Evolutionary conservation across 2,113 vertebrate genomes (phyloP).

Genomic region (Ictidomys tridecemlineatus): DNA sequence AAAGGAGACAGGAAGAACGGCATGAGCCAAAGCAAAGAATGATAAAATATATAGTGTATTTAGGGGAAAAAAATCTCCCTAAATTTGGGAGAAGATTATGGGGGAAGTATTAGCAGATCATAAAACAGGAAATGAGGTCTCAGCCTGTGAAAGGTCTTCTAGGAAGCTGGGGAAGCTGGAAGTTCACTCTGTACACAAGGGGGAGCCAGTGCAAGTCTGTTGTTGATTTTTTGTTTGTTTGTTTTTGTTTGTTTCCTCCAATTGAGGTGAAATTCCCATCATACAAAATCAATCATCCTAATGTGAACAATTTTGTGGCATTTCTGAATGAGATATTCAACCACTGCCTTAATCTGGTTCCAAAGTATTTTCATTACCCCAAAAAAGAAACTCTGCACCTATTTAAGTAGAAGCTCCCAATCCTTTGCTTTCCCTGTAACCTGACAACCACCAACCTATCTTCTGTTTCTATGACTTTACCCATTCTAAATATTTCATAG

Average conservation of each 20-base stretch:
- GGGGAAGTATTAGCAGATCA: neutral
- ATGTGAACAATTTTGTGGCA: neutral
- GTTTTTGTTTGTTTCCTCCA: neutral
- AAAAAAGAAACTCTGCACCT: neutral
- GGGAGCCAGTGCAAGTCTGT: neutral
- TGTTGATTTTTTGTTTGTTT: too few relatives aligned
- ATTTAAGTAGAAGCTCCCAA: neutral
- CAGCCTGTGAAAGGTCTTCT: neutral
- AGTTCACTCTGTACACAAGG: neutral
- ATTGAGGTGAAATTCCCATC: neutral
- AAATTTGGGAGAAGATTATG: neutral
- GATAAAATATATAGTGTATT: neutral
- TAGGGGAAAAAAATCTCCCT: neutral
- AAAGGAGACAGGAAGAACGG: neutral
- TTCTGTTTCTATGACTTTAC: neutral
- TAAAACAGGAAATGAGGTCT: neutral
- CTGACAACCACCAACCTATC: neutral
- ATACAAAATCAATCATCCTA: neutral
- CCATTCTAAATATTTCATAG: neutral
- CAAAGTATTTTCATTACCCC: neutral
- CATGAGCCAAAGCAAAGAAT: neutral
- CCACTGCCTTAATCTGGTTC: neutral
- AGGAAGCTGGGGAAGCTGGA: neutral
- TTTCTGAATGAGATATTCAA: neutral
- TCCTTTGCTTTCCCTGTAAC: neutral